Conservation (phyloP, 2,888 invertebrate genomes). For the Agrypnus murinus region DNA sequence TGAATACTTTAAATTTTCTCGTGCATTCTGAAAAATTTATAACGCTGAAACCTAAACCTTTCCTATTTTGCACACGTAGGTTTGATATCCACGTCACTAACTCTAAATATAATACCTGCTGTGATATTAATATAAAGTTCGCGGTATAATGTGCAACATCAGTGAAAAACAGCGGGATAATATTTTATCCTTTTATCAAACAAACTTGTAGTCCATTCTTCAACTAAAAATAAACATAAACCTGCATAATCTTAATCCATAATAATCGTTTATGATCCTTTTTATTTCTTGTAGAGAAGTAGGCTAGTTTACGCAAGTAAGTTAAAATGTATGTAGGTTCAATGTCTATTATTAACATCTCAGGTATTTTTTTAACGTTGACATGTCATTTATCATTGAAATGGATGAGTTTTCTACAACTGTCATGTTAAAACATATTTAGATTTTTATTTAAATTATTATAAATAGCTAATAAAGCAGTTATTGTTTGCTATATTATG, state of each 20-base stretch:
- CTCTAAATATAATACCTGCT: constrained; percentile 40
- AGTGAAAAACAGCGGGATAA: constrained; percentile 1
- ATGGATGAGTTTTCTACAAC: constrained; percentile 13
- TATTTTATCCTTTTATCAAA: no score
- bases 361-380: constrained; percentile 27
- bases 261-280: no score
- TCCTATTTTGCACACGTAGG: constrained; percentile 36
- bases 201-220: no score
- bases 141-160: constrained; percentile 16
- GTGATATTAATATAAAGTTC: constrained; percentile 38
- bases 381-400: constrained; percentile 29
- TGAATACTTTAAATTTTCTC: constrained; percentile 12
- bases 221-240: no score
- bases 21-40: constrained; percentile 22
- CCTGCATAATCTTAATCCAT: no score
- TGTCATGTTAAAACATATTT: constrained; percentile 10
- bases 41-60: constrained; percentile 30
- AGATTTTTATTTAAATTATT: constrained; percentile 6
- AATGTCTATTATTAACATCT: constrained; percentile 12
- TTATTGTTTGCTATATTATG: constrained; percentile 1
- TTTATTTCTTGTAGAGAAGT: no score
- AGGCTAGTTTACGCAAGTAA: constrained; percentile 2
- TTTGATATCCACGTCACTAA: constrained; percentile 36
- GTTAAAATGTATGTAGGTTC: background rate
- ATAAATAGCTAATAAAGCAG: constrained; percentile 1